A percentile compares a stretch with the other conserved stretches of the same genome.
These are phyloP conservation scores for Uropetala carovei DNA, from an alignment of 2,888 invertebrate species.

Conservation along the genomic window DNA sequence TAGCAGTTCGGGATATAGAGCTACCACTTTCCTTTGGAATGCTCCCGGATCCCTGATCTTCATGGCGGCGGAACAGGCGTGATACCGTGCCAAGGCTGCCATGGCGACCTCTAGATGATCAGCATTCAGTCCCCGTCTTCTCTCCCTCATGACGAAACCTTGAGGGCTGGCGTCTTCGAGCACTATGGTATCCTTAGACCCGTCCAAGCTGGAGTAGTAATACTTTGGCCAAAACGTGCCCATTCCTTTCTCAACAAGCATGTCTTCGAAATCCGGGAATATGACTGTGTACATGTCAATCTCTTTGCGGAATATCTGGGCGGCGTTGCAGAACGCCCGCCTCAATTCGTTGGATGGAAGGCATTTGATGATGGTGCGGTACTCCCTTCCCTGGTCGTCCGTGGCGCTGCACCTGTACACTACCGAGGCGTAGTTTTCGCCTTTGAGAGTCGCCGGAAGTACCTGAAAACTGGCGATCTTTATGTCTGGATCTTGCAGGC, in stretches of 20 bases:
- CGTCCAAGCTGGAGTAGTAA: conserved; percentile 39
- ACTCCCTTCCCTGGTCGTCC: not conserved
- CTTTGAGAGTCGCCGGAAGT: not conserved
- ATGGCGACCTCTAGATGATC: conserved; percentile 23
- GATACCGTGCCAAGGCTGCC: conserved; percentile 19
- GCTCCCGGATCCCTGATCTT: not conserved
- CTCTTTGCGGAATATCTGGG: conserved; percentile 8
- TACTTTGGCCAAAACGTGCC: not conserved
- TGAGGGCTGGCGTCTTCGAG: conserved; percentile 37
- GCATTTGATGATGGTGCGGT: not conserved
- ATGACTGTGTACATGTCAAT: conserved; percentile 8
- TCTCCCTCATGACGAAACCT: conserved; percentile 40
- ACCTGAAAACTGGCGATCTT: not conserved
- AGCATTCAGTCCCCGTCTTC: not conserved
- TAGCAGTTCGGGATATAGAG: conserved; percentile 3
- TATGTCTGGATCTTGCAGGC: conserved; percentile 3
- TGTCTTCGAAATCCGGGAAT: not conserved
- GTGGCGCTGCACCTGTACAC: not conserved
- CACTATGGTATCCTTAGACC: conserved; percentile 29
- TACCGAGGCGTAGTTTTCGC: conserved; percentile 6
- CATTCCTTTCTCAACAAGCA: not conserved
- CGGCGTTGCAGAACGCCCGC: not conserved
- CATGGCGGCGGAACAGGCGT: conserved; percentile 49
- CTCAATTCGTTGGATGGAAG: not conserved
- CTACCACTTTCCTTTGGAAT: not conserved